Percentiles rank a stretch among this genome's conserved stretches.
phyloP scores from a whole-genome alignment of 1,140 invertebrate species.

The Euura lappo region DNA sequence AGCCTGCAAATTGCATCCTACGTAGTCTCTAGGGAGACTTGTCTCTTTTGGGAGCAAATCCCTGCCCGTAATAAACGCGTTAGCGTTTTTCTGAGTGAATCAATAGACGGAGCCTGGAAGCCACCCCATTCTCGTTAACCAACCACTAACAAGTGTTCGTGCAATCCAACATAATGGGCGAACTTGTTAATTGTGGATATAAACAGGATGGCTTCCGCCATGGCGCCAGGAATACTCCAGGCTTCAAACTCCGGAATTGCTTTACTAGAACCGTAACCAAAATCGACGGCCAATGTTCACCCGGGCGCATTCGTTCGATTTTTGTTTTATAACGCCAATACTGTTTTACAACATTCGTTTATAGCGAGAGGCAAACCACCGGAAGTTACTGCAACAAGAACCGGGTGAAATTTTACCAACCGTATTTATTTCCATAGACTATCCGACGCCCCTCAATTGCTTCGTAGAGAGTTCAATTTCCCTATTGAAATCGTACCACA shows the following conservation, averaged over 20 bases:
- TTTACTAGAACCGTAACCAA: not conserved
- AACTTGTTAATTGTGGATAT: conserved; percentile 14
- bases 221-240: not conserved
- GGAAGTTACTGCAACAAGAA: not conserved
- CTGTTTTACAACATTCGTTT: conserved; percentile 8
- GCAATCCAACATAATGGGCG: conserved; percentile 5
- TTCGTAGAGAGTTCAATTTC: too few relatives aligned
- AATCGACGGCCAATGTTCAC: not conserved
- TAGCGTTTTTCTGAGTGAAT: conserved; percentile 5
- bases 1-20: not conserved
- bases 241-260: not conserved
- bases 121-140: conserved; percentile 7
- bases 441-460: not conserved
- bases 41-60: conserved; percentile 1
- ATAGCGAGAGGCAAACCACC: not conserved
- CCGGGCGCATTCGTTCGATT: not conserved
- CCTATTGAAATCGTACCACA: too few relatives aligned
- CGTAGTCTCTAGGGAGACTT: not conserved
- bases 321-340: conserved; percentile 14
- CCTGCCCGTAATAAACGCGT: conserved; percentile 1
- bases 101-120: not conserved
- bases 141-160: conserved; percentile 5
- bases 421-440: not conserved
- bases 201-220: conserved; percentile 12
- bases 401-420: not conserved